Base-by-base conservation (phyloP, 2,797 vertebrate species). In the Callimico goeldii region DNA sequence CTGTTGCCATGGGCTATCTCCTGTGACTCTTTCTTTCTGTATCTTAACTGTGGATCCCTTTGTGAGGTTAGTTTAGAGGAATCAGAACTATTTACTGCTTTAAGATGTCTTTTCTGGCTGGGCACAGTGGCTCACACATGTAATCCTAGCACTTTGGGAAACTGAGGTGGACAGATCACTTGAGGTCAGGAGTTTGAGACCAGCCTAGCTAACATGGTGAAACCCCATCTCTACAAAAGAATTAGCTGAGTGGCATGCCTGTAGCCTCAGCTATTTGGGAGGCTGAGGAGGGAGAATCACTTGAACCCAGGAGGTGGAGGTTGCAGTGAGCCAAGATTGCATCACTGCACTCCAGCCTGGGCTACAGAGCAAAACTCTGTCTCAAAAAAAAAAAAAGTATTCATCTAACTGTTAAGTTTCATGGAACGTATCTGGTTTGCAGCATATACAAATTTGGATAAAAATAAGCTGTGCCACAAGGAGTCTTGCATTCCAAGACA, bases 111-210 rank as follows among this genome's bases (percentile, higher is more conserved):
- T 91, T 87, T n/a, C 58, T 73, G 1, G 30, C 61, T 64, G 30
- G 30, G 39, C 0, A 0, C 7, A 17, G 30, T n/a, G 30, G 15
- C 4, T 4, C 61, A 67, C 0, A 7, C 30, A 7, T n/a, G 61
- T 67, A 67, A 67, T 67, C 61, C 61, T 0, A 67, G 30, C 30
- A 64, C 61, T 64, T 67, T 67, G 61, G 30, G 39, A 41, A 41
- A 41, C 39, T 41, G 61, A n/a, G 30, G 17, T 7, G 0, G 1
- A 67, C 0, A 4, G 30, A 67, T n/a, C 61, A 67, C 61, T 14
- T 67, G 61, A 67, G 61, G 61, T n/a, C 30, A 67, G 7, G 15
- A 67, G 30, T 67, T 67, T 0, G 1, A n/a, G 61, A n/a, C 61
- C 61, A 67, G 30, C 61, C 30, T 67, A 14, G 30, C 30, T 30